A percentile compares a stretch with the other conserved stretches of the same genome.
Conservation (phyloP, 2,113 vertebrate species). For the Bos taurus region ARS-UCD2.0 NC_037332.1:103467001-103467500, state of each 20-base stretch:
- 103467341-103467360: neutral
- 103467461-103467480: neutral
- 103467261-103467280: neutral
- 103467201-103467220: neutral
- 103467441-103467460: neutral
- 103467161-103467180: neutral
- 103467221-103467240: neutral
- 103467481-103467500: neutral
- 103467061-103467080: neutral
- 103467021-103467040: neutral
- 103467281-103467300: neutral
- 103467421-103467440: neutral
- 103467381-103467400: neutral
- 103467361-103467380: neutral
- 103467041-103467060: neutral
- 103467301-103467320: neutral
- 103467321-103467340: neutral
- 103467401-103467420: neutral
- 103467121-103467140: neutral
- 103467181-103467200: neutral
- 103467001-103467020: neutral
- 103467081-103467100: neutral
- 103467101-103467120: neutral
- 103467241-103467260: neutral
- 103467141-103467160: neutral